A percentile compares a stretch with the other conserved stretches of the same genome.
Evolutionary conservation across 2,888 invertebrate species (phyloP).

Genomic region (Sicus ferrugineus): DNA sequence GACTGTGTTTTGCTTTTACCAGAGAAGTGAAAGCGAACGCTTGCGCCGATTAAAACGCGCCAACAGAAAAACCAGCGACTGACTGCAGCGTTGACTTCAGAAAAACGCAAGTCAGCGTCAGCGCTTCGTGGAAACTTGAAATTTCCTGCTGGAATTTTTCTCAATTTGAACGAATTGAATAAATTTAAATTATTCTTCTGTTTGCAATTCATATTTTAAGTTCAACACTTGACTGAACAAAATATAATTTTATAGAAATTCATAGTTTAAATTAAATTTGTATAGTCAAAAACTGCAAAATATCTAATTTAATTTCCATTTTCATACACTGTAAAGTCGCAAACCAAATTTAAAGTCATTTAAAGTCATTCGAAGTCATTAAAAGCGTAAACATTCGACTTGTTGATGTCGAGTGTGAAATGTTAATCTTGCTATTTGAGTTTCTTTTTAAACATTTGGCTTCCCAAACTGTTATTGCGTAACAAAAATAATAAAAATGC

Average conservation of each 20-base stretch:
- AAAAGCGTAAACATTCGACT: no score
- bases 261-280: no score
- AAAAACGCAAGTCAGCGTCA: not conserved
- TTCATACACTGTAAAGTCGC: not conserved
- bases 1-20: conserved; percentile 11
- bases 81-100: not conserved
- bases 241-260: no score
- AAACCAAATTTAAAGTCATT: not conserved
- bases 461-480: no score
- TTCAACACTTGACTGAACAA: no score
- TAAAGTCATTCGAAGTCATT: not conserved
- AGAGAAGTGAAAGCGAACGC: conserved; percentile 37
- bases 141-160: not conserved
- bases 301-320: not conserved
- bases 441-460: no score
- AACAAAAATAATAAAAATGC: no score
- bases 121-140: not conserved
- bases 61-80: not conserved
- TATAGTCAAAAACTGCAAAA: not conserved
- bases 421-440: no score
- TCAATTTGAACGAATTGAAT: not conserved
- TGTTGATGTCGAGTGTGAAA: no score
- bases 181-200: not conserved
- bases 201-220: no score
- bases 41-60: conserved; percentile 33